Evolutionary conservation across 2,888 invertebrate species (phyloP), one percentile per base, ranked within the genome.

Genomic region (Strigamia maritima): DNA sequence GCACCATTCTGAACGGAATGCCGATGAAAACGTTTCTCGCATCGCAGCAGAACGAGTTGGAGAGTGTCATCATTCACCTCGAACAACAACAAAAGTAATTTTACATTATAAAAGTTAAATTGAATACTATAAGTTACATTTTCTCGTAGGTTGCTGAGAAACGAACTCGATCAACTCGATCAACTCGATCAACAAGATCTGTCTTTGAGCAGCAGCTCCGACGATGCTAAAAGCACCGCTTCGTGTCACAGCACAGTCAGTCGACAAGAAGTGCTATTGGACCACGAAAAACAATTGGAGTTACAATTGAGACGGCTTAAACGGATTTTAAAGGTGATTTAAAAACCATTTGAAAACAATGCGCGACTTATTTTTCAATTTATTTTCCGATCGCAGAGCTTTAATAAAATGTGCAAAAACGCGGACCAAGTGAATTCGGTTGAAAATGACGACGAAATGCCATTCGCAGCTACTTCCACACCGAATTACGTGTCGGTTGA

Each of bases 61-160:
- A 92, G 83, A 90, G 91, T 83, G 90, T 93, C 81, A 93, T 93
- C 77, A 88, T 87, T 80, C 91, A 92, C 83, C 86, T 93, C 81
- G 92, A 93, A 86, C 88, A 89, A 76, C 86, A 86, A 82, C 85
- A 86, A 81, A 84, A 84, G 85, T 85, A 49, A 77, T 2, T 12
- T 2, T 1, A 1, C 0, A n/a, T n/a, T 44, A 10, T 4, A 4
- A 44, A 49, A 2, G 6, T 44, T 44, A 49, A 49, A 65, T 22
- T 22, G 7, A 22, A 22, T 10, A 26, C 24, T 7, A 14, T 14
- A 65, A 65, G 4, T 65, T 65, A 2, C 6, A 3, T 26, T 65
- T 10, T 7, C 2, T 54, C 19, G 54, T 54, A 70, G 70, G 14
- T 26, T 70, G 14, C 28, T 70, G 26, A 26, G n/a, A 26, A 70